phyloP scores from a whole-genome alignment of 1,140 invertebrate genomes.

The Apis cerana region DNA sequence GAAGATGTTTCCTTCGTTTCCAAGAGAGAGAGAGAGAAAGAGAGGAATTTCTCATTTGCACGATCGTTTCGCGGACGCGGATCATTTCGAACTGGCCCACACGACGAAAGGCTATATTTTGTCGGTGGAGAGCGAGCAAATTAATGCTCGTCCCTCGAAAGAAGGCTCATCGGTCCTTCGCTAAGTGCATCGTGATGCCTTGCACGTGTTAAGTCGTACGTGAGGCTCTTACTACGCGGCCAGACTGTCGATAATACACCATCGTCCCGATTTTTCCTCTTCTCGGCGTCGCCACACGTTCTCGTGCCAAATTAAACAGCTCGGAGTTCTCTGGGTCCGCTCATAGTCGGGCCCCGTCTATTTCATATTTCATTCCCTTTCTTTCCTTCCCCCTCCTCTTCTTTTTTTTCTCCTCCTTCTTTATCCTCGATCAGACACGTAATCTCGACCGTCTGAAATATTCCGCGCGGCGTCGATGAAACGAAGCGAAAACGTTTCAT shows the following conservation, averaged over 20 bases:
- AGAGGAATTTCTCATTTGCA: background rate
- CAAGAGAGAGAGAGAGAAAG: no score
- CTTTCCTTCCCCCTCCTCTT: background rate
- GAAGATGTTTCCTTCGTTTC: no score
- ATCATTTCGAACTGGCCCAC: slow-evolving; percentile 9
- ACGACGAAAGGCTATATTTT: slow-evolving; percentile 5
- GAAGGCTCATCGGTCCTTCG: slow-evolving; percentile 42
- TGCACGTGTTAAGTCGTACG: slow-evolving; percentile 64
- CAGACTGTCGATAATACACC: slow-evolving; percentile 48
- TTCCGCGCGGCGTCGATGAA: background rate
- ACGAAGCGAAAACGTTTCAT: slow-evolving; percentile 14
- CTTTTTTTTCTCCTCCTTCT: no score
- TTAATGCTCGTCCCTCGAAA: slow-evolving; percentile 38
- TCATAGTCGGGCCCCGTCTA: background rate
- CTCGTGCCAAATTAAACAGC: slow-evolving; percentile 18
- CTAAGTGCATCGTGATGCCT: slow-evolving; percentile 56
- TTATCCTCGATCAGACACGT: background rate
- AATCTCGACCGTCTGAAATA: slow-evolving; percentile 14
- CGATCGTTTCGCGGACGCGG: background rate
- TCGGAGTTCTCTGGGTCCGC: background rate
- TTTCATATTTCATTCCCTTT: no score
- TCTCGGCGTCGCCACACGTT: slow-evolving; percentile 12
- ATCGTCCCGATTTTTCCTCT: slow-evolving; percentile 61
- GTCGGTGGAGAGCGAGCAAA: slow-evolving; percentile 52
- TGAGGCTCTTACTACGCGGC: slow-evolving; percentile 56